phyloP scores from a whole-genome alignment of 2,888 invertebrate genomes.

The Allygus modestus region DNA sequence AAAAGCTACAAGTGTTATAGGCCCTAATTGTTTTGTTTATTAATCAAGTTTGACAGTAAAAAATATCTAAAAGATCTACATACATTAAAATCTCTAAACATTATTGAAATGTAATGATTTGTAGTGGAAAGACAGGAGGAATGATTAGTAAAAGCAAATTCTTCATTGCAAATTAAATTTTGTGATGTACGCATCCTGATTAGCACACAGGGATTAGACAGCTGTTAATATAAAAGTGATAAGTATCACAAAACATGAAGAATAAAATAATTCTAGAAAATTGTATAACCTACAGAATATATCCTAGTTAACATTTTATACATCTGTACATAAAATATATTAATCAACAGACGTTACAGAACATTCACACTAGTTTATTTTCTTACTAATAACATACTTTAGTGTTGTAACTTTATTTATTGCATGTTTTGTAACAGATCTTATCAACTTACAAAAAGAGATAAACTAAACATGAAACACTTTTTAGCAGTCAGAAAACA shows the following conservation, averaged over 20 bases:
- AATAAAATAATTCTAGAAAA: too few species aligned
- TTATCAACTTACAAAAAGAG: not conserved
- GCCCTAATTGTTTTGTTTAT: not conserved
- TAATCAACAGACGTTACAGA: not conserved
- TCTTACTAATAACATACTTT: not conserved
- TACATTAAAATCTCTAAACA: not conserved
- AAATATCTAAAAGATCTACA: conserved; percentile 12
- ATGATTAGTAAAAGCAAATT: not conserved
- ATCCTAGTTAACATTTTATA: not conserved
- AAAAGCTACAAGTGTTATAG: not conserved
- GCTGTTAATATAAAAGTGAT: not conserved
- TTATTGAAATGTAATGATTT: not conserved
- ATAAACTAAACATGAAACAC: not conserved
- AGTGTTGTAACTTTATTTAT: not conserved
- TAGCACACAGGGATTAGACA: not conserved
- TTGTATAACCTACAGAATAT: not conserved
- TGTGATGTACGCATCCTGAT: not conserved
- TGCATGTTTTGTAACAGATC: not conserved
- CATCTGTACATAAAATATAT: conserved; percentile 2
- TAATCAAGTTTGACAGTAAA: not conserved
- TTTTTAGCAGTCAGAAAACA: not conserved
- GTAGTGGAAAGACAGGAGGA: conserved; percentile 1
- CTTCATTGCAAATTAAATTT: not conserved
- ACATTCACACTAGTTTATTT: conserved; percentile 3
- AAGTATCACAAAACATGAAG: not conserved